Percentiles rank a stretch among this genome's conserved stretches.
These are phyloP conservation scores for Lasioglossum morio DNA, from an alignment of 2,888 invertebrate genomes.

Conservation along the genomic window DNA sequence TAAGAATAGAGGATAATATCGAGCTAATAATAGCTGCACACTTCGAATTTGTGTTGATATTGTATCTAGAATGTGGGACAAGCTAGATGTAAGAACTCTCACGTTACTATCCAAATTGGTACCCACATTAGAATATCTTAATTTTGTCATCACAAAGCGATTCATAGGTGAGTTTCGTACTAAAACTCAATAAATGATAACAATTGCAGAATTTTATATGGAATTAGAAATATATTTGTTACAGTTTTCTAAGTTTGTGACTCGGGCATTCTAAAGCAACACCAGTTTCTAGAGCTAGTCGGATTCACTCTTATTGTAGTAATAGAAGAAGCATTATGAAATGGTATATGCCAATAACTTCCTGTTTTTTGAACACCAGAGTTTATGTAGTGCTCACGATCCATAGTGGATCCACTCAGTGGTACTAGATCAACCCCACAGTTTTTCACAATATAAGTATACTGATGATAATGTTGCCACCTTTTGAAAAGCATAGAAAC, in stretches of 20 bases:
- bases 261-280: not conserved
- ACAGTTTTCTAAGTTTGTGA: not conserved
- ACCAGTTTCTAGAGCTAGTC: accelerated
- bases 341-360: not conserved
- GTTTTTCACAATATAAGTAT: not conserved
- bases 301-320: not conserved
- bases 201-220: not conserved
- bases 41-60: no score
- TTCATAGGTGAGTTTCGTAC: not conserved
- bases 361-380: not conserved
- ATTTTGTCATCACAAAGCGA: not conserved
- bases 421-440: accelerated
- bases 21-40: no score
- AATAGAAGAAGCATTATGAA: not conserved
- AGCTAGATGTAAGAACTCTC: no score
- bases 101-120: not conserved
- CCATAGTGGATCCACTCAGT: not conserved
- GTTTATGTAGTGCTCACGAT: not conserved
- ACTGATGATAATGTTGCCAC: not conserved
- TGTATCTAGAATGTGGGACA: no score
- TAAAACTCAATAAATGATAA: not conserved
- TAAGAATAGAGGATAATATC: no score
- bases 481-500: not conserved
- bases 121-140: not conserved
- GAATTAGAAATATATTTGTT: not conserved